Conservation (phyloP, 2,113 vertebrate genomes). For the Coreoperca whiteheadi region DNA sequence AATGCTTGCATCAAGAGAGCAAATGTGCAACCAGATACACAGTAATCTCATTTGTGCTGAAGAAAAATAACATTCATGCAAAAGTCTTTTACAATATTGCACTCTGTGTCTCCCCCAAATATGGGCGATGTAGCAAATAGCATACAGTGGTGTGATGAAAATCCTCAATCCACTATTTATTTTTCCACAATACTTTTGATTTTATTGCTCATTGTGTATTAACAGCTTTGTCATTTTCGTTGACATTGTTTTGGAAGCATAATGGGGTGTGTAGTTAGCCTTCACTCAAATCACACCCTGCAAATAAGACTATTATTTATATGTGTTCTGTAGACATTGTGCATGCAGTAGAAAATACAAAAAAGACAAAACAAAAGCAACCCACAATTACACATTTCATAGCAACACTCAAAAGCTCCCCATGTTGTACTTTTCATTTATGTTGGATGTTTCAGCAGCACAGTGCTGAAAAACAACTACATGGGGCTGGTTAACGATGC, state of each 20-base stretch:
- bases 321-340: background rate
- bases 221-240: slow-evolving; percentile 32
- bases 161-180: background rate
- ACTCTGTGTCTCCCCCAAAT: slow-evolving; percentile 30
- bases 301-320: slow-evolving; percentile 37
- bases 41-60: slow-evolving; percentile 32
- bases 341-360: slow-evolving; percentile 14
- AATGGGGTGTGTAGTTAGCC: slow-evolving; percentile 20
- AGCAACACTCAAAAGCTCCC: background rate
- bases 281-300: slow-evolving; percentile 33
- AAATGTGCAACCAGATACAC: slow-evolving; percentile 33
- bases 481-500: background rate
- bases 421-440: slow-evolving; percentile 22
- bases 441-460: slow-evolving; percentile 14
- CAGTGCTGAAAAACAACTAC: background rate
- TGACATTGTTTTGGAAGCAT: slow-evolving; percentile 39
- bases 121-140: slow-evolving; percentile 14
- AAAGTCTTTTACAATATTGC: slow-evolving; percentile 9
- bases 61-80: slow-evolving; percentile 43
- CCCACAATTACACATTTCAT: slow-evolving; percentile 8
- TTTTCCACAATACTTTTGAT: slow-evolving; percentile 2
- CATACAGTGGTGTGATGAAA: slow-evolving; percentile 10
- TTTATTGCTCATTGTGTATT: slow-evolving; percentile 16
- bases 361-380: slow-evolving; percentile 2
- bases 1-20: slow-evolving; percentile 29